Conservation (phyloP, 1,140 invertebrate genomes). For the Drosophila neocordata region DNA sequence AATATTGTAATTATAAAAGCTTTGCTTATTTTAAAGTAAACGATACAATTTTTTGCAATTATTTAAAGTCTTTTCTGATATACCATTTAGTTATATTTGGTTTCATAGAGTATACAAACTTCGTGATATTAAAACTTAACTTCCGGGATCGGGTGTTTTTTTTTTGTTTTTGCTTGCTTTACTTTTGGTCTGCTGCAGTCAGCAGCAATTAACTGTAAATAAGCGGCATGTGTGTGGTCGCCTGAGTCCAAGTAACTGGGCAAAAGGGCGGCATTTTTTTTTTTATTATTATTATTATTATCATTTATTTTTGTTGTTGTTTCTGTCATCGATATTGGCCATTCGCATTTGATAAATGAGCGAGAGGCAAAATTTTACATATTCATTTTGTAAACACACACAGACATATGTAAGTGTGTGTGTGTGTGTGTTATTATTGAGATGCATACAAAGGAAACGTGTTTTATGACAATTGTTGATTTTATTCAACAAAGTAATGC, state of each 20-base stretch:
- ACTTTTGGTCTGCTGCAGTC: constrained; percentile 12
- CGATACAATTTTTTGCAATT: too few relatives aligned
- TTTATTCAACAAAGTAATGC: constrained; percentile 2
- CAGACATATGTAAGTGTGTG: not conserved
- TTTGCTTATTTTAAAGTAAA: too few relatives aligned
- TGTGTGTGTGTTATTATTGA: not conserved
- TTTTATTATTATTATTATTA: constrained; percentile 39
- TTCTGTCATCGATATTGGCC: constrained; percentile 57
- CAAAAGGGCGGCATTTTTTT: constrained; percentile 39
- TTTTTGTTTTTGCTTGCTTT: constrained; percentile 1
- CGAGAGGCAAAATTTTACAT: constrained; percentile 25
- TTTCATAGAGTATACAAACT: not conserved
- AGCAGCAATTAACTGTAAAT: constrained; percentile 74
- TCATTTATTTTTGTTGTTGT: constrained; percentile 27
- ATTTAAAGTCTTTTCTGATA: too few relatives aligned
- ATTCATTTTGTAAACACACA: not conserved
- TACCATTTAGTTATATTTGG: too few relatives aligned
- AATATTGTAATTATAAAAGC: too few relatives aligned
- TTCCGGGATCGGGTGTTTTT: constrained; percentile 4
- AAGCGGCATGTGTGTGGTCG: constrained; percentile 68
- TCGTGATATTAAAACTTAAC: not conserved
- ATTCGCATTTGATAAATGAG: constrained; percentile 62
- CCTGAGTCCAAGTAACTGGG: constrained; percentile 49
- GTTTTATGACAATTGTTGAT: constrained; percentile 1
- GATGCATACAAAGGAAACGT: not conserved